These are phyloP conservation scores for Hydrolagus affinis DNA, from an alignment of 2,113 vertebrate species.

Conservation along the genomic window DNA sequence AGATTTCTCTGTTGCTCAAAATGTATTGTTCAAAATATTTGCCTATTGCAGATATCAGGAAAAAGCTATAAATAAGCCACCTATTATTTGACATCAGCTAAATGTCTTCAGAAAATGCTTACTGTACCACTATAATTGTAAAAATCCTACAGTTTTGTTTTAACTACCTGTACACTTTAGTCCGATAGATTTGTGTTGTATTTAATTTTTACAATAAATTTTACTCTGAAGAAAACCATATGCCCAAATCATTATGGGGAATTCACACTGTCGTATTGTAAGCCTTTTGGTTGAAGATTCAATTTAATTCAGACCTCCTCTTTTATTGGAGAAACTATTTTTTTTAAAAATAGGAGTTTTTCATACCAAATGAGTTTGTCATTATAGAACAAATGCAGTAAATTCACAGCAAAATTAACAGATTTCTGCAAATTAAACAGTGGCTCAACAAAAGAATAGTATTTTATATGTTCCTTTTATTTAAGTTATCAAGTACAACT, in stretches of 20 bases:
- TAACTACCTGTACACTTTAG: neutral
- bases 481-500: neutral
- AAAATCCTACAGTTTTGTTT: no score
- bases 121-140: no score
- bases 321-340: neutral
- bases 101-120: neutral
- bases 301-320: slow-evolving; percentile 1
- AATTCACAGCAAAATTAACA: neutral
- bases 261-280: neutral
- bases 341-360: neutral
- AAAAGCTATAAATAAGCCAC: neutral
- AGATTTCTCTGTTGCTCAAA: neutral
- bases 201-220: neutral
- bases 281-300: neutral
- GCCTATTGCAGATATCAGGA: neutral
- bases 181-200: neutral
- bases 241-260: no score
- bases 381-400: neutral
- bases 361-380: neutral
- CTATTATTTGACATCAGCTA: neutral
- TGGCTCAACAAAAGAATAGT: neutral
- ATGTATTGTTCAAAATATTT: slow-evolving; percentile 3
- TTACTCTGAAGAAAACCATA: neutral
- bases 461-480: neutral
- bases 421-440: neutral